phyloP scores from a whole-genome alignment of 92 coral and sea anemone genomes.

The Phenganax marumi region DNA sequence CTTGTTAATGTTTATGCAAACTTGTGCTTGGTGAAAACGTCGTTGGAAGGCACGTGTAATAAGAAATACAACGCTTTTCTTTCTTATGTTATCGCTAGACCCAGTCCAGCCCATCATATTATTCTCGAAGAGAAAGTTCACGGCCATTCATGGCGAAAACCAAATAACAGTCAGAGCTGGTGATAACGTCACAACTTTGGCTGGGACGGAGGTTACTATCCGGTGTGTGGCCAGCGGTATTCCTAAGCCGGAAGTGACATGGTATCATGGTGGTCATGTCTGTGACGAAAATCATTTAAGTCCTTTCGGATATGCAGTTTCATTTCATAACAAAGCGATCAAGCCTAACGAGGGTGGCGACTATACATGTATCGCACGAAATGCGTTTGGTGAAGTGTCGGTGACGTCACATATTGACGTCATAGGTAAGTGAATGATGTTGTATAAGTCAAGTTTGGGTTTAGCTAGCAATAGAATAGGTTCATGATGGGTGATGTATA shows the following conservation, averaged over 20 bases:
- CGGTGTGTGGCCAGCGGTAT: conserved; percentile 65
- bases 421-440: conserved; percentile 55
- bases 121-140: conserved; percentile 45
- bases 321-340: conserved; percentile 59
- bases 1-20: too few relatives aligned
- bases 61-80: too few relatives aligned
- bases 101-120: conserved; percentile 71
- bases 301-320: conserved; percentile 41
- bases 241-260: conserved; percentile 70
- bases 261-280: conserved; percentile 65
- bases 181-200: conserved; percentile 79
- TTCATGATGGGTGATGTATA: not conserved
- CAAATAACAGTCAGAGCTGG: conserved; percentile 66
- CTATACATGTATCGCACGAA: conserved; percentile 74
- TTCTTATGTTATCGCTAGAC: conserved; percentile 49
- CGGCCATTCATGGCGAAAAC: conserved; percentile 81
- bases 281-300: conserved; percentile 36
- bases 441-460: not conserved
- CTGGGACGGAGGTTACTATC: conserved; percentile 75
- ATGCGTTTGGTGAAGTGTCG: conserved; percentile 67
- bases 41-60: too few relatives aligned
- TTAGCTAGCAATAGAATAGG: not conserved
- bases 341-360: conserved; percentile 62
- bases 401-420: conserved; percentile 68
- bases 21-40: too few relatives aligned